Percentiles rank a stretch among this genome's conserved stretches.
These are phyloP conservation scores for Oeneis ivallda DNA, from an alignment of 2,888 invertebrate species.

Conservation along the genomic window DNA sequence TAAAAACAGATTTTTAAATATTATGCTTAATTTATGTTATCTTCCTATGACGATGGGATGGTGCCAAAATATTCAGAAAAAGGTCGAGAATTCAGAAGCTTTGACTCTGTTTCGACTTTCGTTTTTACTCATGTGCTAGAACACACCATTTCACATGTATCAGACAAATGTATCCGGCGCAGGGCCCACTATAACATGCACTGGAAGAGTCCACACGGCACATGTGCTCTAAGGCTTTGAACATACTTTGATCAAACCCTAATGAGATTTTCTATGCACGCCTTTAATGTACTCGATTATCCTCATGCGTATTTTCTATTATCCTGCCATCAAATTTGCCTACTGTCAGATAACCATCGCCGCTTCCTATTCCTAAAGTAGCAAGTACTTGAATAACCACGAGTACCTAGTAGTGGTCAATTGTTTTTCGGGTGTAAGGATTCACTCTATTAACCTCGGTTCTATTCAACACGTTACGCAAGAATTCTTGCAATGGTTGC, in stretches of 20 bases:
- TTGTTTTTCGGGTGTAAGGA: slow-evolving; percentile 18
- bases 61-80: too few species aligned
- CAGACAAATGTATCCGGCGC: too few species aligned
- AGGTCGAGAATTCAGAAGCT: too few species aligned
- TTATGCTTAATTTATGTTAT: too few species aligned
- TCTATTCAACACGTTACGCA: slow-evolving; percentile 55
- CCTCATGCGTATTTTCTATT: background rate
- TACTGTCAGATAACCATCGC: background rate
- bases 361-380: background rate
- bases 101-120: too few species aligned
- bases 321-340: background rate
- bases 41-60: too few species aligned
- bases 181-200: too few species aligned
- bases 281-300: background rate
- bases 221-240: background rate
- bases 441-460: slow-evolving; percentile 51
- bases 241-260: background rate
- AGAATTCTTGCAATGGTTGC: slow-evolving; percentile 50
- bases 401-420: background rate
- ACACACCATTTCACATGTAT: too few species aligned
- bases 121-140: too few species aligned
- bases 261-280: background rate
- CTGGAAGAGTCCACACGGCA: too few species aligned
- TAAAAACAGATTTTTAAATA: too few species aligned
- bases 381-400: background rate